These are phyloP conservation scores for Squalus acanthias DNA, from an alignment of 2,797 vertebrate genomes.

Conservation along the genomic window DNA sequence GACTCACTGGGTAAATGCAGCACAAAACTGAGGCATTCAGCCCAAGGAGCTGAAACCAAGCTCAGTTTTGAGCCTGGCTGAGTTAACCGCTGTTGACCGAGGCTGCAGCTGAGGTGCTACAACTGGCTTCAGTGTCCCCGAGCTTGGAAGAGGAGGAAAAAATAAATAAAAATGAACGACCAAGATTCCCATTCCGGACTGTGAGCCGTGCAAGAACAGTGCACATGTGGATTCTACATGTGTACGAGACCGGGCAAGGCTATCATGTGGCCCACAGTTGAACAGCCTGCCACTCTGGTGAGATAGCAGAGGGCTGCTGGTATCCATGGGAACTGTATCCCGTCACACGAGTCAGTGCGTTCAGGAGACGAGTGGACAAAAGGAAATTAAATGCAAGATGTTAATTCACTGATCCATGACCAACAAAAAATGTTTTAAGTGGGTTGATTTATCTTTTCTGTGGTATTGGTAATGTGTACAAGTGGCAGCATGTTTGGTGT, in stretches of 20 bases:
- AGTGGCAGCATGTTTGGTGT: background rate
- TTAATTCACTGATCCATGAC: background rate
- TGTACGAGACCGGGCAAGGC: background rate
- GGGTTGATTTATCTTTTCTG: background rate
- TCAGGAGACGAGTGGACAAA: background rate
- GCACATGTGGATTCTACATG: background rate
- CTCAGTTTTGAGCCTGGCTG: background rate
- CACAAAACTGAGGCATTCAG: background rate
- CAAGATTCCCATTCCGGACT: too few species aligned
- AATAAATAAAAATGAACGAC: background rate
- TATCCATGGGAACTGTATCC: background rate
- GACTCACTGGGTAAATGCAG: background rate
- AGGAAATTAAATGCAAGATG: background rate
- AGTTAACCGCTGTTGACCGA: background rate
- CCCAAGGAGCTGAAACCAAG: background rate
- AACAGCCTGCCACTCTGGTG: background rate
- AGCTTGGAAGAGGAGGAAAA: background rate
- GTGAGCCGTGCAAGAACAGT: background rate
- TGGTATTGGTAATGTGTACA: background rate
- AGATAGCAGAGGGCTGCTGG: background rate
- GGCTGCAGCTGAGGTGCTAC: background rate
- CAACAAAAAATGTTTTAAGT: background rate
- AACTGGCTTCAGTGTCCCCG: background rate
- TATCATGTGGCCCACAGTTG: background rate
- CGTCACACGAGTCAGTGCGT: background rate